Base-by-base conservation (phyloP, 1,140 invertebrate genomes). In the Cryptotermes secundus region DNA sequence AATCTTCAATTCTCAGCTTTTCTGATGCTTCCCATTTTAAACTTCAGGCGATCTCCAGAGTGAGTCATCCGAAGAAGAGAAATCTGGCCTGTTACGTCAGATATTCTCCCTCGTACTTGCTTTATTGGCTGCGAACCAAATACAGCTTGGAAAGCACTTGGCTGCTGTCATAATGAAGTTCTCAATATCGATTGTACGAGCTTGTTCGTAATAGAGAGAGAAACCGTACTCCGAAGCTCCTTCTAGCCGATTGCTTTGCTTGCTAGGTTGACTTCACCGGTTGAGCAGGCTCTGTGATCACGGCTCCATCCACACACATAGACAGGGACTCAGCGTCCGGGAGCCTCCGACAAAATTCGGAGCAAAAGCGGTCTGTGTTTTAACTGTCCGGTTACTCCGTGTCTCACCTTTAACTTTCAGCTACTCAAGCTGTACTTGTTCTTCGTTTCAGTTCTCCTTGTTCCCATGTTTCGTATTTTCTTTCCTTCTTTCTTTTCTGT, bases 61-160 rank as follows among this genome's bases (percentile, higher is more conserved):
- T 22, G 53, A 16, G 53, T 59, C 53, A n/a, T 72, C 59, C 53
- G 14, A 72, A 72, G 59, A 72, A 31, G n/a, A n/a, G 59, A 72
- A 72, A 10, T 9, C 26, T 31, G 26, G 59, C 14, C 59, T 7
- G 26, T 72, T n/a, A 72, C 26, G 26, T 26, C 6, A 31, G n/a
- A 72, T 31, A 31, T 72, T 72, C 59, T n/a, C 4, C 24, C 59
- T 31, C n/a, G n/a, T 72, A 1, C 45, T 49, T 19, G 45, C 45
- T 49, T 49, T 49, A 72, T 31, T 72, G 59, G n/a, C 59, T 72
- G n/a, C n/a, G 59, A 72, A 72, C 59, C 59, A 72, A 72, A 72
- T 72, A 9, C 59, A 72, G 59, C 0, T 72, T 26, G 59, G 59
- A 31, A 31, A n/a, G 59, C 26, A 72, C 59, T 72, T 72, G 59